Percentiles rank a stretch among this genome's conserved stretches.
These are phyloP conservation scores for Dryomyza anilis DNA, from an alignment of 2,888 invertebrate species.

Conservation along the genomic window DNA sequence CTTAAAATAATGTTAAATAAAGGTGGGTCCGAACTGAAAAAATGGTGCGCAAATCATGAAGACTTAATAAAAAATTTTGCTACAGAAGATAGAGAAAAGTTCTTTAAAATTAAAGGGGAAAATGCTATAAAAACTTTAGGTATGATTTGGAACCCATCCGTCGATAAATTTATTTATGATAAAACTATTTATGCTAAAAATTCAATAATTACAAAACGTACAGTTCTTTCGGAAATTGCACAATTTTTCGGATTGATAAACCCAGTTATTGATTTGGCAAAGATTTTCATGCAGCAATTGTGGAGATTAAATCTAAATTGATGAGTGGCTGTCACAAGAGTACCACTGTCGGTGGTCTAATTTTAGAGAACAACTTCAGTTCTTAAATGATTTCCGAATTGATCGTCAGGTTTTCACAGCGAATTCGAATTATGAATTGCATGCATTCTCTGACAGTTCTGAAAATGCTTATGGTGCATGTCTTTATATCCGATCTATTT, in stretches of 20 bases:
- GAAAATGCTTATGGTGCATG: conserved; percentile 26
- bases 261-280: background rate
- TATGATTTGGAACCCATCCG: conserved; percentile 30
- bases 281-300: background rate
- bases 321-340: conserved; percentile 11
- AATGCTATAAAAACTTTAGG: conserved; percentile 33
- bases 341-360: conserved; percentile 16
- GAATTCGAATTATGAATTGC: conserved; percentile 12
- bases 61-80: conserved; percentile 12
- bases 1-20: background rate
- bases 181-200: too few relatives aligned
- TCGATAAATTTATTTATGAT: background rate
- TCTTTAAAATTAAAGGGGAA: conserved; percentile 24
- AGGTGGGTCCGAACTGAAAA: conserved; percentile 18
- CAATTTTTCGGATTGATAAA: conserved; percentile 1
- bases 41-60: conserved; percentile 23
- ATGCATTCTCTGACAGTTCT: conserved; percentile 26
- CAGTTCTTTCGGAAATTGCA: background rate
- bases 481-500: conserved; percentile 13
- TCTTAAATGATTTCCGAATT: conserved; percentile 12
- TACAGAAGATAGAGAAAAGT: conserved; percentile 26
- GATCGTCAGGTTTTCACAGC: conserved; percentile 21
- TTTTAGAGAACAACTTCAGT: conserved; percentile 17
- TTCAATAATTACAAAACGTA: background rate
- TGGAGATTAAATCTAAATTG: background rate